These are phyloP conservation scores for Epinephelus fuscoguttatus DNA, from an alignment of 2,113 vertebrate genomes.

Conservation along the genomic window DNA sequence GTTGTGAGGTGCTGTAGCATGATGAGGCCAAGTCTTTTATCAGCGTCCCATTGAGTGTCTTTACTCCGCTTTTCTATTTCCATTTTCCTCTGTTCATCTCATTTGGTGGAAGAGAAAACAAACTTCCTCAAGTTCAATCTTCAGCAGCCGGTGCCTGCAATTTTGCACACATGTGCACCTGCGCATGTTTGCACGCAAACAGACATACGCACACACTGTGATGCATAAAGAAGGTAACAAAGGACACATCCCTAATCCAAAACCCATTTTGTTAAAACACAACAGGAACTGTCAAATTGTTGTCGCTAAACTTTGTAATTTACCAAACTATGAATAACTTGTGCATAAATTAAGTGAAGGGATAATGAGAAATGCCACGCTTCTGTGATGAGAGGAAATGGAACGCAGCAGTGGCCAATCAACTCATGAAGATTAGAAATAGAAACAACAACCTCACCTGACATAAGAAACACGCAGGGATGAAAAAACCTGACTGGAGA, in stretches of 20 bases:
- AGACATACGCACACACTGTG: not conserved
- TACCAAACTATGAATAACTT: constrained; percentile 75
- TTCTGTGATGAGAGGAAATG: constrained; percentile 72
- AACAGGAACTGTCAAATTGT: constrained; percentile 68
- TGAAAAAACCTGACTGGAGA: constrained; percentile 49
- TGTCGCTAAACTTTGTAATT: constrained; percentile 61
- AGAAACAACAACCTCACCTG: constrained; percentile 57
- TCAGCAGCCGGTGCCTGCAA: constrained; percentile 1
- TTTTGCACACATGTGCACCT: constrained; percentile 15
- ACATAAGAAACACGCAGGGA: constrained; percentile 47
- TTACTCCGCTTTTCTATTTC: constrained; percentile 42
- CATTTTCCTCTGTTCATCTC: constrained; percentile 39
- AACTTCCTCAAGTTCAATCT: constrained; percentile 35
- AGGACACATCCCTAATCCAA: constrained; percentile 31
- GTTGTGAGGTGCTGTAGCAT: constrained; percentile 35
- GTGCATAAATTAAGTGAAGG: constrained; percentile 69
- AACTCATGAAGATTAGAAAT: constrained; percentile 64
- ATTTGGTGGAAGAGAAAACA: constrained; percentile 23
- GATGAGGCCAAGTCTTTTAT: constrained; percentile 53
- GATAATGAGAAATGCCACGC: constrained; percentile 74
- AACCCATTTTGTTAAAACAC: constrained; percentile 59
- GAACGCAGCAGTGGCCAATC: constrained; percentile 75
- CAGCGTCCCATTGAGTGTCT: constrained; percentile 25
- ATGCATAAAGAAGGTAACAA: constrained; percentile 31
- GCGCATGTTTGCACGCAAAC: not conserved